Evolutionary conservation across 2,113 vertebrate genomes (phyloP).

Genomic region (Tetraodon nigroviridis): DNA sequence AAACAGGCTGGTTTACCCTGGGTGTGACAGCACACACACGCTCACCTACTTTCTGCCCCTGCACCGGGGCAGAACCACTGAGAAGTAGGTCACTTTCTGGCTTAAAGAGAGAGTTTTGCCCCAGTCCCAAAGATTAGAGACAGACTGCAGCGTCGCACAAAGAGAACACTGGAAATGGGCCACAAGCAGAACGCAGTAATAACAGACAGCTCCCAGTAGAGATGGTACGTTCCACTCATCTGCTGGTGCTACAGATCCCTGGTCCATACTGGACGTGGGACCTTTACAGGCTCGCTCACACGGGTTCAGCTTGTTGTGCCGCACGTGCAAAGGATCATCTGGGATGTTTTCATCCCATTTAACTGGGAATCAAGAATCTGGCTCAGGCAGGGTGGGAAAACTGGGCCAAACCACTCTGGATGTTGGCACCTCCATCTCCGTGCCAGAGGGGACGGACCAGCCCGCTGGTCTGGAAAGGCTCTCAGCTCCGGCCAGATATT

Average conservation of each 20-base stretch:
- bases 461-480: background rate
- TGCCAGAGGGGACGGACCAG: background rate
- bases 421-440: slow-evolving; percentile 28
- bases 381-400: slow-evolving; percentile 53
- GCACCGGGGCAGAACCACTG: background rate
- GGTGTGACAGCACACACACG: slow-evolving; percentile 21
- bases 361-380: slow-evolving; percentile 49
- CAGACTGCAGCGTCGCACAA: slow-evolving; percentile 1
- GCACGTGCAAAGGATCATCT: slow-evolving; percentile 42
- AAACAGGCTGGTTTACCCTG: slow-evolving; percentile 45
- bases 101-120: background rate
- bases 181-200: no score
- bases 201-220: no score
- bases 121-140: no score
- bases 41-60: slow-evolving; percentile 54
- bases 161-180: background rate
- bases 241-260: no score
- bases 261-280: no score
- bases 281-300: background rate
- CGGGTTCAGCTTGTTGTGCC: background rate
- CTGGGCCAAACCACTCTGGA: slow-evolving; percentile 57
- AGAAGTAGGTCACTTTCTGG: slow-evolving; percentile 54
- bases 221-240: no score
- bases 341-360: slow-evolving; percentile 53
- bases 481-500: background rate